Conservation (phyloP, 2,888 invertebrate species). For the Heteromurus nitidus region DNA sequence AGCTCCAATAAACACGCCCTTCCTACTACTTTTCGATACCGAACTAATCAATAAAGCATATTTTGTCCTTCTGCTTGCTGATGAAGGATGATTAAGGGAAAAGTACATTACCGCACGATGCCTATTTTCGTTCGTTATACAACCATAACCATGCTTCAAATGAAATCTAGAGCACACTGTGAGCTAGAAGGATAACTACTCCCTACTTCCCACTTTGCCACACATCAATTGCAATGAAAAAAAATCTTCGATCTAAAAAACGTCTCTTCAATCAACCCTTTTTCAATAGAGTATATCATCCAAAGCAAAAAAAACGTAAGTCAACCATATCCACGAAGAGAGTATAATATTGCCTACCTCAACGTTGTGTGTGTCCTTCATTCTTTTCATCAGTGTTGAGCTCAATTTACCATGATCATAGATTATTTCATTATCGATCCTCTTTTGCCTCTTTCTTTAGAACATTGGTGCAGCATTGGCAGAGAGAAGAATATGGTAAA, state of each 20-base stretch:
- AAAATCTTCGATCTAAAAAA: slow-evolving; percentile 2
- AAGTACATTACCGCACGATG: slow-evolving; percentile 11
- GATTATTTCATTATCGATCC: slow-evolving; percentile 18
- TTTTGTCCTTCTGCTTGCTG: slow-evolving; percentile 16
- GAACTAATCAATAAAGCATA: slow-evolving; percentile 51
- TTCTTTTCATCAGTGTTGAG: slow-evolving; percentile 1
- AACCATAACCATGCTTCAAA: slow-evolving; percentile 27
- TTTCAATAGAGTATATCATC: slow-evolving; percentile 11
- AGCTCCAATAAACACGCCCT: slow-evolving; percentile 35
- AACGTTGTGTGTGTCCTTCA: neutral
- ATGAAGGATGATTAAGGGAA: slow-evolving; percentile 33
- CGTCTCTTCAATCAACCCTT: slow-evolving; percentile 51
- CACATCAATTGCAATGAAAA: neutral
- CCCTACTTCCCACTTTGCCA: neutral
- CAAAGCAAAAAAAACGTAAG: no score
- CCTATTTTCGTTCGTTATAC: slow-evolving; percentile 53
- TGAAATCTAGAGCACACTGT: slow-evolving; percentile 31
- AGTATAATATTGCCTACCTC: neutral
- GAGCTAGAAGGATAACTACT: neutral
- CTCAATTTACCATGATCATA: slow-evolving; percentile 32
- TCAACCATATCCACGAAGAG: slow-evolving; percentile 43
- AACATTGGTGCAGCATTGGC: neutral
- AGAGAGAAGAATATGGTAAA: neutral
- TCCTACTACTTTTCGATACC: neutral
- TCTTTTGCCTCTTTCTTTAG: neutral